These are phyloP conservation scores for Agrilus planipennis DNA, from an alignment of 1,140 invertebrate species.

Conservation along the genomic window DNA sequence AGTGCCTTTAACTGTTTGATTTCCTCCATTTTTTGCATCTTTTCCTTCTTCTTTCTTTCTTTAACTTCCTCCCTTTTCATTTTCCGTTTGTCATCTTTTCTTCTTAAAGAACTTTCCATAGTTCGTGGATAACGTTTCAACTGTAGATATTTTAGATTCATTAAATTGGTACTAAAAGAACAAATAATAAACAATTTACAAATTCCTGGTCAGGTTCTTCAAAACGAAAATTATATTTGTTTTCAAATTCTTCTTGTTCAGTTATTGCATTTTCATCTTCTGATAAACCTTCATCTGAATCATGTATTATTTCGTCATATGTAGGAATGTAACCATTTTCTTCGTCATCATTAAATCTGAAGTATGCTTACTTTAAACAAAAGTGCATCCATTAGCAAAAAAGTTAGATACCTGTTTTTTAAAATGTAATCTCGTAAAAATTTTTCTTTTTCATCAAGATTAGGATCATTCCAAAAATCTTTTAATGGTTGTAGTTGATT, in stretches of 20 bases:
- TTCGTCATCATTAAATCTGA: conserved; percentile 41
- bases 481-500: conserved; percentile 59
- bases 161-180: conserved; percentile 1
- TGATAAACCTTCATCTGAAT: conserved; percentile 55
- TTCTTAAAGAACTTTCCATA: conserved; percentile 69
- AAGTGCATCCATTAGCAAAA: too few species aligned
- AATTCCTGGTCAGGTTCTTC: conserved; percentile 94
- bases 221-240: conserved; percentile 92
- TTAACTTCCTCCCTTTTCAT: conserved; percentile 64
- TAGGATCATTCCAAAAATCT: conserved; percentile 73
- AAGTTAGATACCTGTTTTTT: conserved; percentile 58
- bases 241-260: conserved; percentile 82
- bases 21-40: conserved; percentile 72
- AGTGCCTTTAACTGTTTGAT: conserved; percentile 74
- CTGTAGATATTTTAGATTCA: conserved; percentile 35
- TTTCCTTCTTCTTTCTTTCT: conserved; percentile 71
- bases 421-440: conserved; percentile 89
- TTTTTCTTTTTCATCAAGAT: conserved; percentile 70
- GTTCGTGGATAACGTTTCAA: conserved; percentile 84
- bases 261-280: conserved; percentile 72
- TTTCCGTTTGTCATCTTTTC: conserved; percentile 66
- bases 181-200: conserved; percentile 42
- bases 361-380: conserved; percentile 5
- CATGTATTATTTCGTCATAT: conserved; percentile 58
- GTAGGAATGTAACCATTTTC: conserved; percentile 47